Evolutionary conservation across 2,888 invertebrate species (phyloP).

Genomic region (Perizoma flavofasciatum): DNA sequence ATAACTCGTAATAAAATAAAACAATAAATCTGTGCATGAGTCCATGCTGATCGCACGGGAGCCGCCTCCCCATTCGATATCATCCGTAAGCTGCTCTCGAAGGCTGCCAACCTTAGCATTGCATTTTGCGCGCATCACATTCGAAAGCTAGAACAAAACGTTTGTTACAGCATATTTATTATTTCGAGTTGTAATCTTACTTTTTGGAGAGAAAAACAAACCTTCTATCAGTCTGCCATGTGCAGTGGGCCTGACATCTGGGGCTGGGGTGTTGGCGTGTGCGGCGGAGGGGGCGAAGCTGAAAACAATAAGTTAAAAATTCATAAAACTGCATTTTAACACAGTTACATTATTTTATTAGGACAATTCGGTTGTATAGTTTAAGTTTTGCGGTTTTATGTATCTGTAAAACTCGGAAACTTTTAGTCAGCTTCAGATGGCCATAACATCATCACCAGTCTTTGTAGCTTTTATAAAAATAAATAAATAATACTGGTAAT

Average conservation of each 20-base stretch:
- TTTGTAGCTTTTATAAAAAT: too few relatives aligned
- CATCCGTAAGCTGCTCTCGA: conserved; percentile 57
- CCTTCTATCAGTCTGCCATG: conserved; percentile 73
- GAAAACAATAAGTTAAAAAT: conserved; percentile 16
- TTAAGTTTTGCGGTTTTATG: too few relatives aligned
- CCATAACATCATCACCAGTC: too few relatives aligned
- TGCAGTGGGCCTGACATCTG: conserved; percentile 75
- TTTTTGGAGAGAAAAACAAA: conserved; percentile 31
- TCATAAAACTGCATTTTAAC: too few relatives aligned
- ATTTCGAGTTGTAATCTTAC: conserved; percentile 5
- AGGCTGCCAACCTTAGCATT: conserved; percentile 68
- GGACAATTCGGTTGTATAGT: too few relatives aligned
- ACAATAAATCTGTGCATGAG: conserved; percentile 65
- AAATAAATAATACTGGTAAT: too few relatives aligned
- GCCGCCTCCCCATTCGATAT: conserved; percentile 44
- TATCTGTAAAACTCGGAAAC: too few relatives aligned
- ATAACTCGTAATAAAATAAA: conserved; percentile 66
- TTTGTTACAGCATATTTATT: conserved; percentile 1
- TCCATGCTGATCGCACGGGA: conserved; percentile 61
- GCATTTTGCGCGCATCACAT: conserved; percentile 67
- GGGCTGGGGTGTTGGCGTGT: conserved; percentile 80
- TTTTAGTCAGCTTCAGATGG: too few relatives aligned
- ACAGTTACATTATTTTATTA: too few relatives aligned
- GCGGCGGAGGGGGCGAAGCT: conserved; percentile 81
- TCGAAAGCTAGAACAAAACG: conserved; percentile 62